Percentiles rank a stretch among this genome's conserved stretches.
These are phyloP conservation scores for Gorsachius magnificus DNA, from an alignment of 2,797 vertebrate genomes.

Conservation along the genomic window DNA sequence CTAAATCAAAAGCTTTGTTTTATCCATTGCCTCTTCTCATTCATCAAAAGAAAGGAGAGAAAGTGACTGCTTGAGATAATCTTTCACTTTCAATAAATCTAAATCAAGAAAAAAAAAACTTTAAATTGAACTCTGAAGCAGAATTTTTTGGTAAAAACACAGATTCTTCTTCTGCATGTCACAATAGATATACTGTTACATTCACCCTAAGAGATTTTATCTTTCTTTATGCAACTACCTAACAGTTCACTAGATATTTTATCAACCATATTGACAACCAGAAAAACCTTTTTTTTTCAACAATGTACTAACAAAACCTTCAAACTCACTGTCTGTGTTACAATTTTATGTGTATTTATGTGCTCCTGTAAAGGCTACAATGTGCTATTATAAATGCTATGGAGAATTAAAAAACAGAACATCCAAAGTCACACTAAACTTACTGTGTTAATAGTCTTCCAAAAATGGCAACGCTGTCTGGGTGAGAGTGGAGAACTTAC, in stretches of 20 bases:
- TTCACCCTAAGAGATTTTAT: neutral
- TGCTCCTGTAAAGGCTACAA: neutral
- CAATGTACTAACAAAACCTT: neutral
- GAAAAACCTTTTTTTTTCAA: neutral
- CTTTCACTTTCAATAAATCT: conserved; percentile 42
- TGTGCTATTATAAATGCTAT: neutral
- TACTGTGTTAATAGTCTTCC: neutral
- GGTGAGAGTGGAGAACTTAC: neutral
- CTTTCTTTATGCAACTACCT: conserved; percentile 15
- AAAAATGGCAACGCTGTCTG: neutral
- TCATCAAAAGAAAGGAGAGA: neutral
- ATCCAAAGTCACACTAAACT: neutral
- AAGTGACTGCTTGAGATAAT: neutral
- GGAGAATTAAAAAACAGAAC: neutral
- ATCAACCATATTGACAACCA: neutral
- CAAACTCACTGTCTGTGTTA: neutral
- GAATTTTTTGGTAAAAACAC: neutral
- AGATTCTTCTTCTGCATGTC: neutral
- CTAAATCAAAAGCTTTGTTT: neutral
- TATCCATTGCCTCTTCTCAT: neutral
- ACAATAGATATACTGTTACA: neutral
- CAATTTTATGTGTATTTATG: neutral
- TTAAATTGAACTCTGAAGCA: neutral
- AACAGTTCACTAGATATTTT: neutral
- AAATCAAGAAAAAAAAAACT: neutral